phyloP scores from a whole-genome alignment of 2,113 vertebrate species.

The Oriolus oriolus region DNA sequence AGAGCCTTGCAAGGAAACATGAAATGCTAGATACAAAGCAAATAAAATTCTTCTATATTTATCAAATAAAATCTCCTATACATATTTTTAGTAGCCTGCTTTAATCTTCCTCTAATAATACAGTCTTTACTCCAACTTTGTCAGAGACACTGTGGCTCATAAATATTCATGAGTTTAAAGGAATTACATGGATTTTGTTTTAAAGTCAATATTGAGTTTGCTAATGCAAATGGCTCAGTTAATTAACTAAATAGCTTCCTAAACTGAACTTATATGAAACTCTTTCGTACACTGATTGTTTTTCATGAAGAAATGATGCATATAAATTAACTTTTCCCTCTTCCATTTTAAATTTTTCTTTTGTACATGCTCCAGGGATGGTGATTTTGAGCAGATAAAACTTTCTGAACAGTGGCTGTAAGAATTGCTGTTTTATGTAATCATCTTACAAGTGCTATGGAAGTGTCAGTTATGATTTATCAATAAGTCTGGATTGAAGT shows the following conservation, averaged over 20 bases:
- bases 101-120: constrained; percentile 38
- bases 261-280: constrained; percentile 58
- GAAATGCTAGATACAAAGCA: neutral
- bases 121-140: constrained; percentile 33
- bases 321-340: constrained; percentile 48
- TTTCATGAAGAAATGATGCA: constrained; percentile 70
- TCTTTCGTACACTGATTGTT: constrained; percentile 63
- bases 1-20: neutral
- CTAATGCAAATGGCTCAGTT: constrained; percentile 72
- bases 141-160: constrained; percentile 20
- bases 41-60: neutral
- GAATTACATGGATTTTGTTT: constrained; percentile 60
- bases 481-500: neutral
- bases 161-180: constrained; percentile 62
- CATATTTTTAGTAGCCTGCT: neutral
- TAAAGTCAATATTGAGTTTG: constrained; percentile 74
- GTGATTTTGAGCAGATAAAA: neutral
- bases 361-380: neutral
- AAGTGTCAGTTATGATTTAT: neutral
- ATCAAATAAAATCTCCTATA: neutral
- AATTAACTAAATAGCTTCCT: constrained; percentile 72
- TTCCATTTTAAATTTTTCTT: neutral
- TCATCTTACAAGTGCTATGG: neutral
- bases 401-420: neutral
- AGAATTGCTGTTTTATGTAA: neutral